Conservation (phyloP, 2,797 vertebrate genomes). For the Ctenopoma multispine region DNA sequence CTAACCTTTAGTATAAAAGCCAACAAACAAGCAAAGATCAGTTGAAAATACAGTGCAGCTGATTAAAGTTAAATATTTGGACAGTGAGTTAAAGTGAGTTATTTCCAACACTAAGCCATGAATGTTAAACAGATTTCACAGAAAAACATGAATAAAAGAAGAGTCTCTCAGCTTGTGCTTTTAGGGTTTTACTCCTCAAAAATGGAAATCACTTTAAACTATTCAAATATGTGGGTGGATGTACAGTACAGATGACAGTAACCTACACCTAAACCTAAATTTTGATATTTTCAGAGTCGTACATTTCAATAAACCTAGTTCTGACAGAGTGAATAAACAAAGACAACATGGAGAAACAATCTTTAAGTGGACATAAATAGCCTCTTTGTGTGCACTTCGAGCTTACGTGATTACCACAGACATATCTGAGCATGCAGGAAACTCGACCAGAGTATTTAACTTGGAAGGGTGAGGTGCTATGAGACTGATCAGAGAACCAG, state of each 20-base stretch:
- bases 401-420: slow-evolving; percentile 63
- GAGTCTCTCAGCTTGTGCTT: slow-evolving; percentile 45
- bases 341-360: slow-evolving; percentile 27
- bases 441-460: slow-evolving; percentile 73
- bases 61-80: slow-evolving; percentile 67
- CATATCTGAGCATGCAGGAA: slow-evolving; percentile 61
- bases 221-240: slow-evolving; percentile 19
- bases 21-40: slow-evolving; percentile 61
- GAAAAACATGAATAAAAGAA: slow-evolving; percentile 59
- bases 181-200: slow-evolving; percentile 31
- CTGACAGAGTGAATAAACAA: slow-evolving; percentile 20
- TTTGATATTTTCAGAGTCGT: slow-evolving; percentile 4
- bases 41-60: slow-evolving; percentile 47
- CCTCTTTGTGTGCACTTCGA: slow-evolving; percentile 63
- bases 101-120: slow-evolving; percentile 33
- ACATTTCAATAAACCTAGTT: slow-evolving; percentile 10
- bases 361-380: slow-evolving; percentile 58
- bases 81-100: slow-evolving; percentile 48
- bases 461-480: slow-evolving; percentile 69
- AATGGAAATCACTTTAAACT: slow-evolving; percentile 28
- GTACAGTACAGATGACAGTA: slow-evolving; percentile 5
- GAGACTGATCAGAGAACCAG: slow-evolving; percentile 51
- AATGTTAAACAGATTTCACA: slow-evolving; percentile 56
- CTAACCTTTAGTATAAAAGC: slow-evolving; percentile 41
- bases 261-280: not conserved